These are phyloP conservation scores for Sebastes miniatus DNA, from an alignment of 2,797 vertebrate species.

Conservation along the genomic window DNA sequence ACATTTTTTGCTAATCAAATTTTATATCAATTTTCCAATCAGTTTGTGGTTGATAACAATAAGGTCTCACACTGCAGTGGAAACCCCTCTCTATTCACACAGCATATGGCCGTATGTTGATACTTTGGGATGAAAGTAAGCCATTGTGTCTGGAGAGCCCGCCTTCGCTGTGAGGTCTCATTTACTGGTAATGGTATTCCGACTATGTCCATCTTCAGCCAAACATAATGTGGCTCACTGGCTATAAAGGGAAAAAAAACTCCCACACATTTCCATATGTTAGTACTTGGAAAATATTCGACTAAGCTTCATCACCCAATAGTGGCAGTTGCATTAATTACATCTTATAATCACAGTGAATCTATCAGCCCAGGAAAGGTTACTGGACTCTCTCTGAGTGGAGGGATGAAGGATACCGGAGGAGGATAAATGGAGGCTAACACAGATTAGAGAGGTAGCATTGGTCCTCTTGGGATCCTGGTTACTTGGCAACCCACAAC, in stretches of 20 bases:
- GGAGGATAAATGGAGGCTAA: conserved; percentile 60
- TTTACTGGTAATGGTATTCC: conserved; percentile 63
- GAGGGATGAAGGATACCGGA: conserved; percentile 19
- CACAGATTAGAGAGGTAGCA: conserved; percentile 64
- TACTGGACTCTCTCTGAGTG: conserved; percentile 22
- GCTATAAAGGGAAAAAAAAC: conserved; percentile 29
- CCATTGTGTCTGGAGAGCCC: conserved; percentile 59
- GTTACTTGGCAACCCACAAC: conserved; percentile 83
- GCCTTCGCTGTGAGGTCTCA: conserved; percentile 44
- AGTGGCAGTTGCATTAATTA: conserved; percentile 4
- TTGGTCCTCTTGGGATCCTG: conserved; percentile 69
- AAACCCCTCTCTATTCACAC: conserved; percentile 16
- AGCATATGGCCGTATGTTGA: conserved; percentile 40
- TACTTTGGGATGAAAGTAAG: conserved; percentile 49
- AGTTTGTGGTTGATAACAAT: conserved; percentile 4
- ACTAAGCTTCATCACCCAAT: neutral
- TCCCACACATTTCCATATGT: conserved; percentile 37
- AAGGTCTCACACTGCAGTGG: conserved; percentile 1
- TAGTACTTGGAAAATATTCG: conserved; percentile 36
- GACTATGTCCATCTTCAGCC: conserved; percentile 43
- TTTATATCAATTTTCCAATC: neutral
- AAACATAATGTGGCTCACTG: conserved; percentile 37
- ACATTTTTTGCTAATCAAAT: neutral
- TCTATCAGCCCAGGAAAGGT: conserved; percentile 27
- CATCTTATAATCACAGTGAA: conserved; percentile 7